Base-by-base conservation (phyloP, 1,140 invertebrate species). In the Pseudachorutes palmiensis region DNA sequence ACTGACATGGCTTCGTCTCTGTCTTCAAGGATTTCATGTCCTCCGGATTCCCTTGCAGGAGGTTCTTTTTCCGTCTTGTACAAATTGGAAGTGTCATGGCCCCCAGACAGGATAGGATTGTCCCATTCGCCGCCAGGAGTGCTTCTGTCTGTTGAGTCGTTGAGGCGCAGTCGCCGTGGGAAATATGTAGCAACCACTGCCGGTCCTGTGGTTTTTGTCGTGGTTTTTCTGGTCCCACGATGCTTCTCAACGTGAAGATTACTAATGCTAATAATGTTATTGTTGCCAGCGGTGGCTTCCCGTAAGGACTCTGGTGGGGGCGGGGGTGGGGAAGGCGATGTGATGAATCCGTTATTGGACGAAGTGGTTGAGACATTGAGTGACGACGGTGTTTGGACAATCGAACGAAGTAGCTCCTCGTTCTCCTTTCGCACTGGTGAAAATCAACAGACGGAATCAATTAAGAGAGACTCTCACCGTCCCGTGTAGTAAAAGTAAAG, bases 361-460 rank as follows among this genome's bases (percentile, higher is more conserved):
- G 36, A 36, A 62, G 9, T 62, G 33, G 22, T 48, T 12, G 61
- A 49, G 45, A 33, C 14, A 48, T 68, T 68, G 45, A 64, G 26
- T 1, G 66, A 14, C 1, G 62, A 36, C 22, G 51, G 29, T 26
- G 61, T 57, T n/a, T 59, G 65, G 31, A 63, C 61, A 29, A 67
- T 51, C 31, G 28, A 28, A 12, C 48, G 59, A 16, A 71, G 31
- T 29, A 71, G 48, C 28, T 64, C 64, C 24, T 68, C 70, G 48
- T 71, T 71, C 48, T 71, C 70, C 32, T 66, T 68, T 33, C 70
- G 66, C 63, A 71, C 70, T 71, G 66, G 14, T n/a, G n/a, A 66
- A 65, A 45, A 31, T 45, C 22, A 68, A 32, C 31, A 62, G 36
- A 41, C 28, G 32, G 16, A 67, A 60, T 30, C 5, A 60, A 60